Conservation (phyloP, 1,140 invertebrate species). For the Elysia chlorotica region DNA sequence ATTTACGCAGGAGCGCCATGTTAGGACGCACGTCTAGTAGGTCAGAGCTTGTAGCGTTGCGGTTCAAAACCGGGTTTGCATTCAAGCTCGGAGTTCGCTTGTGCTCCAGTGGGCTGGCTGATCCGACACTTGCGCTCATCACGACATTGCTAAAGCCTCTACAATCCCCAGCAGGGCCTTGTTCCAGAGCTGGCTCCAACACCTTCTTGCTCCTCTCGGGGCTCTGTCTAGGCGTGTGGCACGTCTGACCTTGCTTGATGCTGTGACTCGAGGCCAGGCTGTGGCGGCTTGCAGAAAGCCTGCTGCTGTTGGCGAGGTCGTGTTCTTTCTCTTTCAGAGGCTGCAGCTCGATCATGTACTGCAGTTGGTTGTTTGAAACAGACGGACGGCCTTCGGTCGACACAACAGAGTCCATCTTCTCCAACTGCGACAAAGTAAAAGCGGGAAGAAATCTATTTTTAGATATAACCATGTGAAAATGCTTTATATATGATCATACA, state of each 20-base stretch:
- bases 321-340: constrained; percentile 23
- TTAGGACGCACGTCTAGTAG: constrained; percentile 30
- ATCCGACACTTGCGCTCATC: constrained; percentile 37
- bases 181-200: neutral
- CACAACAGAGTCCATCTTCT: constrained; percentile 28
- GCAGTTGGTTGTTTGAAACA: constrained; percentile 9
- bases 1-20: constrained; percentile 24
- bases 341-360: neutral
- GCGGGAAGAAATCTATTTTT: no score
- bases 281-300: constrained; percentile 1
- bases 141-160: no score
- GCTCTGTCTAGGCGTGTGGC: constrained; percentile 42
- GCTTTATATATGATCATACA: no score
- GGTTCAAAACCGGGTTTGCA: no score
- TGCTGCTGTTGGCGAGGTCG: no score
- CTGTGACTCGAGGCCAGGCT: constrained; percentile 7
- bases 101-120: constrained; percentile 7
- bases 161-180: no score
- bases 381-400: constrained; percentile 20
- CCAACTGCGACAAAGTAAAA: no score
- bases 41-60: constrained; percentile 28
- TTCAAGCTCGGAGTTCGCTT: constrained; percentile 17
- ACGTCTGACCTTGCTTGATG: constrained; percentile 27
- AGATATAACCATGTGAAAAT: no score
- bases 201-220: constrained; percentile 2